These are phyloP conservation scores for Bolinopsis microptera DNA, from an alignment of 37 sponge, comb jelly and placozoan genomes.

Conservation along the genomic window DNA sequence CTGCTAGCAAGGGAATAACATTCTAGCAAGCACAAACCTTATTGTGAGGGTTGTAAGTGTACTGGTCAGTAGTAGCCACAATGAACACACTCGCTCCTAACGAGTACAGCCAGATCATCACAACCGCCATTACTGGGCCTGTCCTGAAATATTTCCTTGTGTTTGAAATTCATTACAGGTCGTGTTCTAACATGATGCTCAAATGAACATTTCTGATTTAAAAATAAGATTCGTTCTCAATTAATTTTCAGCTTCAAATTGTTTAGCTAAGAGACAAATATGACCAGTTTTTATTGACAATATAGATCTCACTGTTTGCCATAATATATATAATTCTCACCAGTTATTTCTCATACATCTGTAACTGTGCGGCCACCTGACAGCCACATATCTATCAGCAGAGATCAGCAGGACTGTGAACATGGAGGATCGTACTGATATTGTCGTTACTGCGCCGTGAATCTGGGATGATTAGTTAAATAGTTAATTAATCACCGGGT, in stretches of 20 bases:
- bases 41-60: background rate
- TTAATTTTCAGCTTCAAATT: too few relatives aligned
- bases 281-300: too few relatives aligned
- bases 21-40: too few relatives aligned
- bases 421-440: conserved; percentile 63
- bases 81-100: background rate
- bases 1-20: too few relatives aligned
- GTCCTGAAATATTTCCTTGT: background rate
- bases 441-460: background rate
- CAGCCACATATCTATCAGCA: conserved; percentile 78
- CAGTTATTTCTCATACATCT: conserved; percentile 44
- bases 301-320: too few relatives aligned
- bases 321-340: too few relatives aligned
- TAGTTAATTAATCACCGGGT: background rate
- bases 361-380: conserved; percentile 75
- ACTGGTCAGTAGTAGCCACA: conserved; percentile 1
- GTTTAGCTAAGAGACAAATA: too few relatives aligned
- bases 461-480: background rate
- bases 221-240: too few relatives aligned
- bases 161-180: background rate
- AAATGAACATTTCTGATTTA: too few relatives aligned
- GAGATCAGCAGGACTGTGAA: conserved; percentile 74
- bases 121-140: background rate
- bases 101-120: background rate
- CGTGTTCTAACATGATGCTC: too few relatives aligned